phyloP scores from a whole-genome alignment of 2,797 vertebrate species.

The Sylvilagus floridanus region DNA sequence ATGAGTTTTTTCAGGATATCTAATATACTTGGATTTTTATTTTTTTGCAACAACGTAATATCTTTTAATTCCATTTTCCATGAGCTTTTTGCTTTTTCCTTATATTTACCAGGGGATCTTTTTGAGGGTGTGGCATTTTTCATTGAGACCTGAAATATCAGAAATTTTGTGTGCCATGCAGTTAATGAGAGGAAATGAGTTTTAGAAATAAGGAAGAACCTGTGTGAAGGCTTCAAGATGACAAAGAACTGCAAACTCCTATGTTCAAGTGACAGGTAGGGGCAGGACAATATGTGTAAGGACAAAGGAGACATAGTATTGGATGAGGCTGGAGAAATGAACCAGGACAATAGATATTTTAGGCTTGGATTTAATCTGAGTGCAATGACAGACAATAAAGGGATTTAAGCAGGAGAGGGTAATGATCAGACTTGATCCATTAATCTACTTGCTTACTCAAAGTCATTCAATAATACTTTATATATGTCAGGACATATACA shows the following conservation, averaged over 20 bases:
- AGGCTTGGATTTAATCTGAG: background rate
- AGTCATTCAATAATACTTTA: background rate
- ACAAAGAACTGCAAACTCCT: slow-evolving; percentile 3
- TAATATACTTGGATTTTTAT: too few relatives aligned
- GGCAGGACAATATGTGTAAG: background rate
- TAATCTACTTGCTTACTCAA: background rate
- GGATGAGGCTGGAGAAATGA: background rate
- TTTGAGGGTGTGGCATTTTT: slow-evolving; percentile 58
- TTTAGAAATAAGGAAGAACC: slow-evolving; percentile 48
- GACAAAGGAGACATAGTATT: background rate
- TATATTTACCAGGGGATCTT: background rate
- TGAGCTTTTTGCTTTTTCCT: too few relatives aligned
- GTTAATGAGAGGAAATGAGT: background rate
- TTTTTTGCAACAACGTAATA: too few relatives aligned
- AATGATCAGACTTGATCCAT: background rate
- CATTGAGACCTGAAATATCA: slow-evolving; percentile 30
- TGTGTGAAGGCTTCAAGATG: background rate
- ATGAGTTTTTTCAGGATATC: too few relatives aligned
- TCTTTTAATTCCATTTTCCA: too few relatives aligned
- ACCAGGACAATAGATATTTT: background rate
- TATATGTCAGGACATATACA: background rate
- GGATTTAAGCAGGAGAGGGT: background rate
- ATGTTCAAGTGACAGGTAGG: background rate
- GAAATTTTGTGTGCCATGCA: slow-evolving; percentile 28
- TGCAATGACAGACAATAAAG: background rate